Conservation (phyloP, 23 tunicate species). For the Trididemnum nubilum region DNA sequence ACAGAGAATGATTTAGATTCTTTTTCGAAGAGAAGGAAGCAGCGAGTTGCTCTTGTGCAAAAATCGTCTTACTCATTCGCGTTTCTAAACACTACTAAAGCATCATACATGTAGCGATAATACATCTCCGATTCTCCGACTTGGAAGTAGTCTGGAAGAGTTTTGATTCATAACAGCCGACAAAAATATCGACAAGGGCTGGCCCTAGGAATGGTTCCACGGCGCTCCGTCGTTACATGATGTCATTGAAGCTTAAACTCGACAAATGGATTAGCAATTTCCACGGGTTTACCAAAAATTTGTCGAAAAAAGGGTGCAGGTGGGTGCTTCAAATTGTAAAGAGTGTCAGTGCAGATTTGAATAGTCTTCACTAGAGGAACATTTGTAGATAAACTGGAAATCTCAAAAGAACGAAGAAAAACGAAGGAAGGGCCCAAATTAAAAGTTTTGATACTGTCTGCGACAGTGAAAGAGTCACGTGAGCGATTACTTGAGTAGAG, state of each 20-base stretch:
- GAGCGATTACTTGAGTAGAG: not conserved
- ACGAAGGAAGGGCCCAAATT: not conserved
- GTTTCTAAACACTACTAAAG: not conserved
- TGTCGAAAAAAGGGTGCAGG: not conserved
- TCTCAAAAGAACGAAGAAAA: not conserved
- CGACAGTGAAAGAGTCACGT: not conserved
- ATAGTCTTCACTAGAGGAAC: constrained; percentile 7
- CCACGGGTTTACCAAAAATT: not conserved
- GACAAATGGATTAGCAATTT: not conserved
- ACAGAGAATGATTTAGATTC: not conserved
- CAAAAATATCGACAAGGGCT: not conserved
- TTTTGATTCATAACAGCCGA: not conserved
- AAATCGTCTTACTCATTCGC: not conserved
- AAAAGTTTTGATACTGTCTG: not conserved
- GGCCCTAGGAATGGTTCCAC: constrained; percentile 13
- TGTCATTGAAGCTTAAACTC: constrained; percentile 4
- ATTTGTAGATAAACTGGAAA: not conserved
- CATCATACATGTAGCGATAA: not conserved
- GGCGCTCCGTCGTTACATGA: not conserved
- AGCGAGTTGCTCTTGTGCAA: not conserved
- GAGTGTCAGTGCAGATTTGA: constrained; percentile 2
- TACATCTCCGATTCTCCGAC: not conserved
- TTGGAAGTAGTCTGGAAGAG: not conserved
- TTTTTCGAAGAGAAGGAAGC: not conserved
- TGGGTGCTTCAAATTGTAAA: not conserved